Evolutionary conservation across 1,140 invertebrate species (phyloP).

Genomic region (Bombus cullumanus): DNA sequence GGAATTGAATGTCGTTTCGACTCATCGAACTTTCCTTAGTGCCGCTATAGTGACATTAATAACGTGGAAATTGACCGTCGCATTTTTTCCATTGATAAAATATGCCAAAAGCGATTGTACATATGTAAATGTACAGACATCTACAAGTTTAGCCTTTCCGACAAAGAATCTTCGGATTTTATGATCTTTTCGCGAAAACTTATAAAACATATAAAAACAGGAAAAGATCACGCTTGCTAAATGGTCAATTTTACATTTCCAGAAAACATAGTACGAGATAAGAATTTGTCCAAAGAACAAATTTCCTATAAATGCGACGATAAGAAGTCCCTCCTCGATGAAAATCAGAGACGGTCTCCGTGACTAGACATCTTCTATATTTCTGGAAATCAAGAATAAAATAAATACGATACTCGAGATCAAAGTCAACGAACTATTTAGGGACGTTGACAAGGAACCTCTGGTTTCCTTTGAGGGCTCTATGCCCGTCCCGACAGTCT

Average conservation of each 20-base stretch:
- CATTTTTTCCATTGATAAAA: not conserved
- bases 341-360: not conserved
- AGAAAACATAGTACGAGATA: not conserved
- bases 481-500: not conserved
- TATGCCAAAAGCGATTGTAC: not conserved
- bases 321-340: not conserved
- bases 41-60: not conserved
- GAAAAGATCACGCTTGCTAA: too few relatives aligned
- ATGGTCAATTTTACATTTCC: not conserved
- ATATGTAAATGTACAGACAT: too few relatives aligned
- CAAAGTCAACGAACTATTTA: not conserved
- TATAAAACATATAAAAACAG: not conserved
- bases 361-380: not conserved
- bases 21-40: not conserved
- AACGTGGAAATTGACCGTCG: not conserved
- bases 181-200: not conserved
- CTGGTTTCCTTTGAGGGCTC: not conserved
- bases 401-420: not conserved
- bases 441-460: not conserved
- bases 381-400: not conserved
- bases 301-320: not conserved
- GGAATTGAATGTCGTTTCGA: not conserved
- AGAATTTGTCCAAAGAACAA: not conserved
- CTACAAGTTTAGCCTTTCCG: too few relatives aligned
- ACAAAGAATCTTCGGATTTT: too few relatives aligned